Evolutionary conservation across 2,888 invertebrate species (phyloP), one percentile per base, ranked within the genome.

Genomic region (Leucophora obtusa): DNA sequence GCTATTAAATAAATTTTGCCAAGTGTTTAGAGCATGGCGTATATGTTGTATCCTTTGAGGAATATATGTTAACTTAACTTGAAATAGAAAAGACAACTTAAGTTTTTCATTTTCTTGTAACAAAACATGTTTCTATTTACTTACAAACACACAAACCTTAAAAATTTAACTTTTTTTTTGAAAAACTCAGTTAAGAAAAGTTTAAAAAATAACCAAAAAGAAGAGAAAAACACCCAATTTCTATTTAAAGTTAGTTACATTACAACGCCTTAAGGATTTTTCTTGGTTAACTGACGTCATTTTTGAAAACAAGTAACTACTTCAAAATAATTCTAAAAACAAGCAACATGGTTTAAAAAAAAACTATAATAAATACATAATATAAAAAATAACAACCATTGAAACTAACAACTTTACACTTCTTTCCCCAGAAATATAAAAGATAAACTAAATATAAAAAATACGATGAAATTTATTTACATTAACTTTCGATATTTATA

Each of bases 221-320:
- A 38, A 56, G 43, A 63, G 58, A 54, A 24, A 24, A 60, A 56
- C 59, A 28, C 24, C 62, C 24, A 35, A 51, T 10, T 47, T 35
- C 7, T 68, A 59, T 65, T 76, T 28, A 6, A 73, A 76, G 70
- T 71, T 73, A 73, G 54, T 74, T 62, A 56, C 17, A 54, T 28
- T 51, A 50, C 50, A 72, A 43, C 50, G 58, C 68, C 75, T 70
- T 47, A 38, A 79, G 74, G 56, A 60, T 43, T 62, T 60, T 74
- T 54, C 50, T 59, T 47, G 54, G 54, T 68, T 79, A 58, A 53
- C 62, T 72, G 43, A 43, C 63, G 71, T 56, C 58, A 80, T 59
- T 68, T 28, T 66, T 62, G 28, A 21, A 35, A 68, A 60, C 21
- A 9, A 65, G n/a, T 21, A 15, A 18, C 38, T 35, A 56, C 50